Evolutionary conservation across 2,888 invertebrate genomes (phyloP), one percentile per base, ranked within the genome.

Genomic region (Dyspetes luteomarginatus): DNA sequence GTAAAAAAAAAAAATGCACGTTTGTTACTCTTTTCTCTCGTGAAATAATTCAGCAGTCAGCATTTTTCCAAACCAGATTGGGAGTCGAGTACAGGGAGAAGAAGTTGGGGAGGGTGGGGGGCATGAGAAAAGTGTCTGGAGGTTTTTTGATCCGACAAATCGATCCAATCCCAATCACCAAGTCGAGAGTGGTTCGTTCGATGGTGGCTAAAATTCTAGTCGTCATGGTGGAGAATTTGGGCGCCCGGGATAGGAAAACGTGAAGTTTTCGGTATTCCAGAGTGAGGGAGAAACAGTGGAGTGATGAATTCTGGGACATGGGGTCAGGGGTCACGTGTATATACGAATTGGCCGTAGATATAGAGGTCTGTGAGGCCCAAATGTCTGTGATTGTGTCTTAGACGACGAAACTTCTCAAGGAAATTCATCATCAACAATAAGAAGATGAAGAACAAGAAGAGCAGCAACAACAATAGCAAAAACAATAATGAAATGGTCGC

Each of bases 331-430:
- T 52, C 48, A 72, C 55, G 75, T n/a, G n/a, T 43, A 58, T 36
- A 28, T 58, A 55, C 62, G 69, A 68, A 83, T 77, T 67, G 78
- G 48, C 43, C 26, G n/a, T 12, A 22, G 36, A 50, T 28, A 7
- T 41, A 7, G 26, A n/a, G 22, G 50, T 52, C 62, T 81, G 55
- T 50, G 74, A 75, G 81, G 50, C 65, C 43, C 82, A 74, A 85
- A 78, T 84, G 82, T 83, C 82, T 82, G 83, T 84, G 86, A 87
- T 86, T 84, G 77, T 62, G 58, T 75, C 52, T 72, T 58, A 56
- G 58, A 7, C 56, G 28, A 24, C 43, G 68, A 55, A 72, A 77
- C 17, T 58, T 67, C 58, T 58, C 45, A 22, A 75, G 71, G 41
- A 67, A 75, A 60, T 76, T 69, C 73, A 72, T 65, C 56, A 50